Evolutionary conservation across 2,888 invertebrate genomes (phyloP), one percentile per base, ranked within the genome.

Genomic region (Dynastes hyllus): DNA sequence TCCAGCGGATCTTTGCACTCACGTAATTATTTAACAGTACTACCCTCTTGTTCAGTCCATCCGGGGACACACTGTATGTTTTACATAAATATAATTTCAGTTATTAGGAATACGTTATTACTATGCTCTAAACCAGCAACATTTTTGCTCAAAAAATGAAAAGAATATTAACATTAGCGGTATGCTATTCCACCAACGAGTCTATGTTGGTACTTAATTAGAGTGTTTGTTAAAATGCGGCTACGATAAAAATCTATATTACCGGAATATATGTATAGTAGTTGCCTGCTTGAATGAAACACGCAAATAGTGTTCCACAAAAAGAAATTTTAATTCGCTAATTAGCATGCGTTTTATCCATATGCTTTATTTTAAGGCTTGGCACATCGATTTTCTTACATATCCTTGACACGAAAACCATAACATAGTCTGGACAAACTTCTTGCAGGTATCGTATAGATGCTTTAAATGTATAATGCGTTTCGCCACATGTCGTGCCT

Each of bases 261-360:
- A 40, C 65, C 37, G 13, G 32, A 8, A 2, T 65, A 37, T 37
- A 37, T 22, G 22, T 22, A 22, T 22, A 22, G 22, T 58, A 0
- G 55, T 58, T 65, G n/a, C 13, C 32, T 65, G 65, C 37, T 40
- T 65, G 8, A 32, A 65, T 16, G 40, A 3, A 16, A 65, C 65
- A 65, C 65, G 65, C 65, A 32, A 65, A 13, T 29, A 2, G 32
- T 32, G 37, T 32, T 37, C 65, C 11, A 13, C 9, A 50, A 69
- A 69, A 69, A 22, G 50, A 69, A 69, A 27, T 51, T 69, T 69
- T 69, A 69, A 69, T 53, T 69, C 50, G 51, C 51, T 69, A 69
- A 69, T 69, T 69, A 69, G 50, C 27, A 69, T 69, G 27, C 51
- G 51, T 51, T 51, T 50, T 51, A 29, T 16, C 4, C 50, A 22